Evolutionary conservation across 1,140 invertebrate species (phyloP).

Genomic region (Brachionus rubens): DNA sequence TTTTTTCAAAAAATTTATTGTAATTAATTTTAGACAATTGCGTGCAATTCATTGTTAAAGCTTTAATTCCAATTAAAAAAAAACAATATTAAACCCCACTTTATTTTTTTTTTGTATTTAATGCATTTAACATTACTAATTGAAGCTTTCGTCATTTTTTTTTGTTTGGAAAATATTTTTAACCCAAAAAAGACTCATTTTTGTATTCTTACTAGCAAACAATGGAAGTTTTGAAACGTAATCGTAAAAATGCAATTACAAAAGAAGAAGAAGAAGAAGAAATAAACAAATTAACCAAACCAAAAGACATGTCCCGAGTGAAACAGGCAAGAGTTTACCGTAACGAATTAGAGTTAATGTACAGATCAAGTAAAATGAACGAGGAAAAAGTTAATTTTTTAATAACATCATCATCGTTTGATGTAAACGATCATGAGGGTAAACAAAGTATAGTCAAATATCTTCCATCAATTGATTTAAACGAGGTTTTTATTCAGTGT

Average conservation of each 20-base stretch:
- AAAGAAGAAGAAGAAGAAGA: constrained; percentile 1
- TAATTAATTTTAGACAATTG: too few relatives aligned
- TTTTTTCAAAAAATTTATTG: too few relatives aligned
- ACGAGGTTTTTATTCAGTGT: neutral
- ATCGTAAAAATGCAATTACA: neutral
- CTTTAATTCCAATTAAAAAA: too few relatives aligned
- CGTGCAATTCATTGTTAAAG: too few relatives aligned
- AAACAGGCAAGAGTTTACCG: constrained; percentile 12
- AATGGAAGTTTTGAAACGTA: neutral
- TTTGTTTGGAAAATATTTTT: too few relatives aligned
- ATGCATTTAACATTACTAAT: too few relatives aligned
- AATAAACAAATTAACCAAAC: constrained; percentile 1
- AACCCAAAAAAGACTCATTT: too few relatives aligned
- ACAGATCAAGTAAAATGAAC: constrained; percentile 37
- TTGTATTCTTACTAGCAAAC: neutral
- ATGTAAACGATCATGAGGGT: neutral
- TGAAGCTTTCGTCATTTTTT: too few relatives aligned
- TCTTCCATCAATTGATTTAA: neutral
- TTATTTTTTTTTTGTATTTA: too few relatives aligned
- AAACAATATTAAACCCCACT: too few relatives aligned
- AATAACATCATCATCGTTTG: neutral
- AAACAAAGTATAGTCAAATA: neutral
- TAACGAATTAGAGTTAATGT: constrained; percentile 22
- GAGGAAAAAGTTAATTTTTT: constrained; percentile 2
- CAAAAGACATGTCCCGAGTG: neutral